phyloP scores from a whole-genome alignment of 2,113 vertebrate species.

The Callorhinus ursinus region DNA sequence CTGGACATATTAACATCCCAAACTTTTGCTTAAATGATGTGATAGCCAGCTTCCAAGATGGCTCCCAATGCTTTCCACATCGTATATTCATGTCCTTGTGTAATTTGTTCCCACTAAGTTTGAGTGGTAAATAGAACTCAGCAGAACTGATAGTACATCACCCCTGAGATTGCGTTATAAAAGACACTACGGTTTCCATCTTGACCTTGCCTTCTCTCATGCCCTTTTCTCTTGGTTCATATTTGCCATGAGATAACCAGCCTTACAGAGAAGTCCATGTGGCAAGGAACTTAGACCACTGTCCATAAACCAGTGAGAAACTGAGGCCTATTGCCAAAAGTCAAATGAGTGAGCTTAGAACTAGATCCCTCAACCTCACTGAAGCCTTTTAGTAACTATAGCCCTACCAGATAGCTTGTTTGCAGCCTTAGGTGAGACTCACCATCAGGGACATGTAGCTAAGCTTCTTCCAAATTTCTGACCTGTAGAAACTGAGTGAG shows the following conservation, averaged over 20 bases:
- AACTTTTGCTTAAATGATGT: not conserved
- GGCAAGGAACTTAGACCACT: no score
- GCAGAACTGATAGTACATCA: not conserved
- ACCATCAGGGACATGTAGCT: not conserved
- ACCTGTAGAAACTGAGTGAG: not conserved
- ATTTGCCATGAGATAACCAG: not conserved
- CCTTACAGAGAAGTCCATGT: not conserved
- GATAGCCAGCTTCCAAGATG: not conserved
- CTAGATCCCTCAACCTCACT: no score
- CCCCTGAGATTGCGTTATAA: not conserved
- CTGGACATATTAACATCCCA: not conserved
- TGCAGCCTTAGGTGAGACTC: not conserved
- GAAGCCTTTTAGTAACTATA: not conserved
- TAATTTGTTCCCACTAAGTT: not conserved
- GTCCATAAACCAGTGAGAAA: not conserved
- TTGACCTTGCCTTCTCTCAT: not conserved
- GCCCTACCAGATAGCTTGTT: not conserved
- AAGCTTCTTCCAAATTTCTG: not conserved
- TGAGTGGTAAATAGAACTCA: not conserved
- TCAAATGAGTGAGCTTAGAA: not conserved
- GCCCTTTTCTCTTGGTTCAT: not conserved
- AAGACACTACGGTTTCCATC: not conserved
- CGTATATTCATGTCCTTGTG: not conserved
- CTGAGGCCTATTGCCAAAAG: not conserved
- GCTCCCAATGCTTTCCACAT: not conserved